Conservation (phyloP, 1,140 invertebrate species). For the Pseudomyrmex flavicornis region DNA sequence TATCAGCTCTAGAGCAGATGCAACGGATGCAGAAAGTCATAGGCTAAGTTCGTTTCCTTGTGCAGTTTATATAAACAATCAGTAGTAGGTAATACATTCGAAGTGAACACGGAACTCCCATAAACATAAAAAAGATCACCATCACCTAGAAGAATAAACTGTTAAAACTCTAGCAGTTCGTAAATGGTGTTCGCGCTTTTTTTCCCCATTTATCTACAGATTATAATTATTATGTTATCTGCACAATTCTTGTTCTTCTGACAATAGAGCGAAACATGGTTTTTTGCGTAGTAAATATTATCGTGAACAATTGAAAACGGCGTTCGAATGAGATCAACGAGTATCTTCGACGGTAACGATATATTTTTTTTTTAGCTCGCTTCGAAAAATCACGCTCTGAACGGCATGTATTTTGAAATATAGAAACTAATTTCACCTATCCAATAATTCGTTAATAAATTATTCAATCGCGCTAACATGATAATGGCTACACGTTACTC, state of each 20-base stretch:
- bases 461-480: not conserved
- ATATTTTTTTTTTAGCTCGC: not conserved
- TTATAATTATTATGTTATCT: conserved; percentile 9
- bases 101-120: conserved; percentile 58
- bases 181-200: conserved; percentile 39
- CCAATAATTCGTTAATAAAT: conserved; percentile 19
- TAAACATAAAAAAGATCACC: conserved; percentile 70
- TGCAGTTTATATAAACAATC: conserved; percentile 1
- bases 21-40: conserved; percentile 12
- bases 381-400: conserved; percentile 10
- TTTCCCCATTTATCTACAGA: conserved; percentile 21
- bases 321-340: conserved; percentile 42
- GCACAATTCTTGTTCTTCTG: not conserved
- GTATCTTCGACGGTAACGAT: not conserved
- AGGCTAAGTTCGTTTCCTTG: conserved; percentile 14
- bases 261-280: conserved; percentile 1
- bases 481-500: conserved; percentile 15
- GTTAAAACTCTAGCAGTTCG: conserved; percentile 54
- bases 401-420: not conserved
- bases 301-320: conserved; percentile 14
- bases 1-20: conserved; percentile 15
- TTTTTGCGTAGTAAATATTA: conserved; percentile 1
- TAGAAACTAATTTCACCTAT: conserved; percentile 21
- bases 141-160: conserved; percentile 73
- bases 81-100: not conserved